Evolutionary conservation across 92 coral and sea anemone species (phyloP), one percentile per base, ranked within the genome.

Genomic region (Porites evermanni): DNA sequence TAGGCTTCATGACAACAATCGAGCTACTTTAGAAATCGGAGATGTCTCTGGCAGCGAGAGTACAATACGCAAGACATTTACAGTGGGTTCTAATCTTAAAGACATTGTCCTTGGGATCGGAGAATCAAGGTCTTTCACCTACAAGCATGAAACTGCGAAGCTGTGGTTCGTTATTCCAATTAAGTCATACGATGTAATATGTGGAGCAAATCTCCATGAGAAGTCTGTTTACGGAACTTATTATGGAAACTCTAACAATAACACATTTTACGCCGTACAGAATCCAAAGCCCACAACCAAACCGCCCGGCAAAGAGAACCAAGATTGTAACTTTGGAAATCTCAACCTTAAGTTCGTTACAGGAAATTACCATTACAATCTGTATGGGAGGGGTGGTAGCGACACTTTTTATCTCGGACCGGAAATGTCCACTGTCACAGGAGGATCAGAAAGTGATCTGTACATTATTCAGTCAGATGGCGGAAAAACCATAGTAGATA

Each of bases 331-430:
- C 26, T 77, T 77, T 59, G 69, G 80, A 14, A 24, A 77, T 13
- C 71, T 9, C 11, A 73, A 14, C 71, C 79, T 89, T 38, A 67
- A 64, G n/a, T 78, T 84, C 64, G 69, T 73, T 0, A 70, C 82
- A 17, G 93, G 93, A 16, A 81, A 90, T 51, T 90, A 90, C 52
- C 90, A 86, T 44, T 90, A 90, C 80, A 81, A 90, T 67, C 66
- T 90, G 70, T 90, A 90, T 47, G 93, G 93, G 9, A 75, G 93
- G 19, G 93, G 93, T 67, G 93, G 93, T 21, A 71, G 74, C 6
- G 93, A 90, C 63, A 81, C 82, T 1, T 90, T 90, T 66, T 90
- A 86, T n/a, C 88, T 90, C 17, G 93, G 93, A 65, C 93, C 93
- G 1, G 83, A 90, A 67, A 76, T 86, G 75, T 66, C 88, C 8